Base-by-base conservation (phyloP, 1,140 invertebrate species). In the Rhynchophorus ferrugineus region DNA sequence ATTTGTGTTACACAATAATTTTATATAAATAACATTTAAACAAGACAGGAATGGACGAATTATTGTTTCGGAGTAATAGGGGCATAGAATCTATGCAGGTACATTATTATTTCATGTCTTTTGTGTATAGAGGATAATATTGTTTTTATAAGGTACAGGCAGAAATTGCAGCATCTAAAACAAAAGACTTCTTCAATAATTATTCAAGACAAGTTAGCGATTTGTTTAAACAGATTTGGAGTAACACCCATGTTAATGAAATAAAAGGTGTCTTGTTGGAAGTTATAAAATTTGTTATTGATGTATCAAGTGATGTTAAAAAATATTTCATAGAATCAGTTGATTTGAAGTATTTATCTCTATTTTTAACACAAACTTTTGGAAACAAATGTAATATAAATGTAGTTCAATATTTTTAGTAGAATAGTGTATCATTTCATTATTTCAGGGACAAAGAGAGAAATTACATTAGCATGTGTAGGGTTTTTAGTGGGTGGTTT, bases 401-500 rank as follows among this genome's bases (percentile, higher is more conserved):
- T 11, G 14, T 9, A 22, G 6, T 33, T n/a, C n/a, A 44, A 44
- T 13, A n/a, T n/a, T n/a, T n/a, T n/a, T n/a, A n/a, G n/a, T n/a
- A n/a, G n/a, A n/a, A n/a, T n/a, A n/a, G n/a, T n/a, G n/a, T n/a
- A n/a, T n/a, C n/a, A 29, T 5, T 47, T 18, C 22, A 7, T 24
- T 3, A 35, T 56, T 64, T 24, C 44, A 68, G 66, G 61, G 61
- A 59, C 61, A 13, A 70, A 59, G 55, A 70, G 70, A 61, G 75
- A 78, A 41, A 50, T 78, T 6, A 66, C 66, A 50, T 76, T 76
- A 67, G 73, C 74, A 44, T 49, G 73, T 55, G 62, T 65, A 22
- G 76, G 78, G 36, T 60, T 80, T 49, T 22, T 71, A 7, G 45
- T 73, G 39, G 78, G 78, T 39, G 65, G 66, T 46, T 35, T 76